Percentiles rank a stretch among this genome's conserved stretches.
phyloP scores from a whole-genome alignment of 2,797 vertebrate species.

The Amazona ochrocephala region DNA sequence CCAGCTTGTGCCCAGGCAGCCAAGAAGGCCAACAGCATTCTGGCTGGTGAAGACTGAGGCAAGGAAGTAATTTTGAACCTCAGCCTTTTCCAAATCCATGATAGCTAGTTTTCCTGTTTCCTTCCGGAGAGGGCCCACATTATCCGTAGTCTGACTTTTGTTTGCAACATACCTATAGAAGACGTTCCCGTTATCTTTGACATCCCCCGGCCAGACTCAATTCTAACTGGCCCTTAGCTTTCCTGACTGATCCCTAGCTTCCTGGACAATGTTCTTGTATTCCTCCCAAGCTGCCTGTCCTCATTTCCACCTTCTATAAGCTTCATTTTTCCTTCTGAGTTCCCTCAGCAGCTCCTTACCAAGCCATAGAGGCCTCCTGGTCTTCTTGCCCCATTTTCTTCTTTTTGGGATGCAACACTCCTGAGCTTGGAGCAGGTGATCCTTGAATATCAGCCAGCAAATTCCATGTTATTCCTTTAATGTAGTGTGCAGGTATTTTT shows the following conservation, averaged over 20 bases:
- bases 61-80: not conserved
- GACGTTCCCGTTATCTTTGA: not conserved
- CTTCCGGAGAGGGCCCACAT: not conserved
- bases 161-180: not conserved
- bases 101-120: not conserved
- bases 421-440: not conserved
- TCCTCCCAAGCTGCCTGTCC: not conserved
- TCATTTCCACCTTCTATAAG: not conserved
- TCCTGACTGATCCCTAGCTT: not conserved
- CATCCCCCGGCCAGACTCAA: not conserved
- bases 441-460: not conserved
- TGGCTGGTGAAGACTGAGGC: not conserved
- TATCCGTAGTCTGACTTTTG: not conserved
- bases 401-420: not conserved
- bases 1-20: not conserved
- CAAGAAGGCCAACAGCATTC: not conserved
- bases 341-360: not conserved
- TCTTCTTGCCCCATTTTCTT: not conserved
- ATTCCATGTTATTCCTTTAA: not conserved
- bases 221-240: not conserved
- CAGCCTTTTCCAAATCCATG: not conserved
- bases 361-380: not conserved
- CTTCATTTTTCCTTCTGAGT: not conserved
- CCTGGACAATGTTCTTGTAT: not conserved
- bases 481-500: not conserved